These are phyloP conservation scores for Paedocypris micromegethes DNA, from an alignment of 2,797 vertebrate genomes.

Conservation along the genomic window DNA sequence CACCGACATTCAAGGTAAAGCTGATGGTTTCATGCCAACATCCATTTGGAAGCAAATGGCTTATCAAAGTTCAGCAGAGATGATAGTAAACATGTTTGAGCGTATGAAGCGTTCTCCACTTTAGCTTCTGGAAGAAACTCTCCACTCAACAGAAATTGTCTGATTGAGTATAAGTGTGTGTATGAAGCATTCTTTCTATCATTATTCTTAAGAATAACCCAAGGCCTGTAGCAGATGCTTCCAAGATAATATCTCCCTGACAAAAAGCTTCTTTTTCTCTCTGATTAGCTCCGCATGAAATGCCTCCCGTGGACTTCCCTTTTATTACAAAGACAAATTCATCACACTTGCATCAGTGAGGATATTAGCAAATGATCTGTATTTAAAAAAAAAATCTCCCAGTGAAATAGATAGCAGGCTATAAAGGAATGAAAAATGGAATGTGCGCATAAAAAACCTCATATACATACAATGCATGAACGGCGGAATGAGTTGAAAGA, in stretches of 20 bases:
- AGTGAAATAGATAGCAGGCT: not conserved
- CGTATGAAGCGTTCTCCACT: conserved; percentile 17
- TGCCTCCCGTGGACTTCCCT: conserved; percentile 37
- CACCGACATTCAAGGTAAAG: conserved; percentile 12
- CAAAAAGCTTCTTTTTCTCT: conserved; percentile 34
- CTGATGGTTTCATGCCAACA: conserved; percentile 5
- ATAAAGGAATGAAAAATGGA: not conserved
- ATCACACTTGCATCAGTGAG: conserved; percentile 22
- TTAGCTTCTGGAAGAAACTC: conserved; percentile 15
- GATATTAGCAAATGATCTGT: conserved; percentile 2
- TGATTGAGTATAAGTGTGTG: conserved; percentile 5
- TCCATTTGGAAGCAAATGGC: conserved; percentile 10
- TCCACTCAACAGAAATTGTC: not conserved
- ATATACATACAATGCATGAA: not conserved
- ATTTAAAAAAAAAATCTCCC: not conserved
- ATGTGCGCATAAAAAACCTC: not conserved
- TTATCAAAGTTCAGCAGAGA: conserved; percentile 13
- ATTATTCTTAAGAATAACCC: conserved; percentile 69
- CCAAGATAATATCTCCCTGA: conserved; percentile 25
- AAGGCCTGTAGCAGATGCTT: conserved; percentile 62
- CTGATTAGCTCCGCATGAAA: conserved; percentile 29
- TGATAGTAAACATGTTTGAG: conserved; percentile 1
- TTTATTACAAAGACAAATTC: conserved; percentile 41
- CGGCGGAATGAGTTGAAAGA: not conserved
- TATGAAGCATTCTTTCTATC: conserved; percentile 51